Evolutionary conservation across 1,140 invertebrate genomes (phyloP), one percentile per base, ranked within the genome.

Genomic region (Drosophila novamexicana): DNA sequence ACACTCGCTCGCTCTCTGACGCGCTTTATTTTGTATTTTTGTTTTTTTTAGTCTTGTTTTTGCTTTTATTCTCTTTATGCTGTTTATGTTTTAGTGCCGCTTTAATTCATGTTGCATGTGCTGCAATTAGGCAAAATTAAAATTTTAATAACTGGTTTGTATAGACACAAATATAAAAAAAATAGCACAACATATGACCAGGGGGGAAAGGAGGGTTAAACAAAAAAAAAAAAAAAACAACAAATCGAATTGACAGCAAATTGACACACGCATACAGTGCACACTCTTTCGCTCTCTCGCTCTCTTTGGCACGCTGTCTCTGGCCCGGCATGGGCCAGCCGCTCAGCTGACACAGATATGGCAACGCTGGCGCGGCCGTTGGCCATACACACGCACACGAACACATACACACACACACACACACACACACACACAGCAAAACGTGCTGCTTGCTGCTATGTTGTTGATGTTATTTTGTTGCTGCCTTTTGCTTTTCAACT

Each of bases 331-430:
- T 74, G 57, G 50, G 65, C 34, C 9, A 32, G 32, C 36, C 36
- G 39, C 65, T 62, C 57, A 62, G 71, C 45, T 72, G 66, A 64
- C 78, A 80, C 80, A 64, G 69, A 80, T 67, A 78, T 62, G 82
- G 79, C 77, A 78, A 88, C 83, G 66, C 83, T 86, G 79, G 58
- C 39, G 37, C 67, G 68, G 58, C 61, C 57, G 44, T 58, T 58
- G 62, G 50, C 61, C 54, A 58, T 50, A 61, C 44, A 53, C 34
- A 56, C 40, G 29, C 42, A 64, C 32, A 22, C 52, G 14, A 14
- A 53, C 45, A 49, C 16, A 14, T n/a, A 58, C n/a, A 59, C 52
- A 36, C 39, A 56, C 42, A 29, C 49, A 53, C 64, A 66, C 45
- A 53, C 64, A 66, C 45, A 34, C 18, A 40, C 40, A 77, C 32